A percentile compares a stretch with the other conserved stretches of the same genome.
These are phyloP conservation scores for Catocala fraxini DNA, from an alignment of 2,888 invertebrate species.

Conservation along the genomic window DNA sequence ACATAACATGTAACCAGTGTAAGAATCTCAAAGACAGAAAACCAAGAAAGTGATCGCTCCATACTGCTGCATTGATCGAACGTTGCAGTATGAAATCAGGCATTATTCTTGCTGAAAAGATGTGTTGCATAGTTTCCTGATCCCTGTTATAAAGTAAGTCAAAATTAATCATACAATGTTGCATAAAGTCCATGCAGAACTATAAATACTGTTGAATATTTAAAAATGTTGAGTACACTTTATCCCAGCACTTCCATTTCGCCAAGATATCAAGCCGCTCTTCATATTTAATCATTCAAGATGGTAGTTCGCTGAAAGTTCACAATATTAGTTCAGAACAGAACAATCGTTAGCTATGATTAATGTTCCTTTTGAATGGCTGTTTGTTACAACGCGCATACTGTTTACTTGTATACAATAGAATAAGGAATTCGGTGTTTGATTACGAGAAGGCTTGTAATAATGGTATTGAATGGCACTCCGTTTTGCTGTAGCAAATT, in stretches of 20 bases:
- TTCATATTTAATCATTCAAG: slow-evolving; percentile 19
- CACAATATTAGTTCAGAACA: slow-evolving; percentile 23
- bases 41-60: no score
- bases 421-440: slow-evolving; percentile 27
- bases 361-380: slow-evolving; percentile 33
- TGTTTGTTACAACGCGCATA: slow-evolving; percentile 24
- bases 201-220: no score
- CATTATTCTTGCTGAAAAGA: no score
- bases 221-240: no score
- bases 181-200: no score
- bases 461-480: slow-evolving; percentile 10
- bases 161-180: no score
- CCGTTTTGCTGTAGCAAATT: slow-evolving; percentile 3
- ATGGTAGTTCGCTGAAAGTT: slow-evolving; percentile 12
- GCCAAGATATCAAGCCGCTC: background rate
- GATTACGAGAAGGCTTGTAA: slow-evolving; percentile 20
- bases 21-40: no score
- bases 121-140: no score
- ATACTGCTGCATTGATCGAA: no score
- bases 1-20: no score
- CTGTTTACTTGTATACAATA: slow-evolving; percentile 20
- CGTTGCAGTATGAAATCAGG: no score
- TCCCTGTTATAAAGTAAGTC: no score
- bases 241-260: background rate
- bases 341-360: slow-evolving; percentile 39